These are phyloP conservation scores for Charina bottae DNA, from an alignment of 2,113 vertebrate genomes.

Conservation along the genomic window DNA sequence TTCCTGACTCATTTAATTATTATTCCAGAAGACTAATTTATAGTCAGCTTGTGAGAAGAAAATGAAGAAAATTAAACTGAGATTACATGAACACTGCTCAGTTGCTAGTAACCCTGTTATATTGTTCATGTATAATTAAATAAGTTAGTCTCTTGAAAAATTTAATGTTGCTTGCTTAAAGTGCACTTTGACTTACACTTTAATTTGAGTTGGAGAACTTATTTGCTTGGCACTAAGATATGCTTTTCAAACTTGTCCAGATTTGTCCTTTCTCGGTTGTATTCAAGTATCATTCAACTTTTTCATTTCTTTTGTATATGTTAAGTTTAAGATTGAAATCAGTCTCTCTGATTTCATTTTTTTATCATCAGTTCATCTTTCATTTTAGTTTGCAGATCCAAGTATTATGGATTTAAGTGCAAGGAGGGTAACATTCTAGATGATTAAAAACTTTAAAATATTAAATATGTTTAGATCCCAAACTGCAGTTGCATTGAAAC, in stretches of 20 bases:
- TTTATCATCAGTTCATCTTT: not conserved
- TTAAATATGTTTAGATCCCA: not conserved
- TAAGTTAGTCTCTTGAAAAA: slow-evolving; percentile 2
- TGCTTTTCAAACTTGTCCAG: not conserved
- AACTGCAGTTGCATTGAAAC: not conserved
- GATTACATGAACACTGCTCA: slow-evolving; percentile 28
- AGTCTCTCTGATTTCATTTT: not conserved
- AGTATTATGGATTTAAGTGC: not conserved
- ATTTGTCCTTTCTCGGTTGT: not conserved
- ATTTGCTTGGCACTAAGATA: not conserved
- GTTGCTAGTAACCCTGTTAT: slow-evolving; percentile 23
- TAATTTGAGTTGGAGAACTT: not conserved
- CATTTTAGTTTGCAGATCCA: not conserved
- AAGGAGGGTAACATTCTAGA: not conserved
- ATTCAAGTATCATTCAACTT: not conserved
- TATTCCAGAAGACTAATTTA: slow-evolving; percentile 24
- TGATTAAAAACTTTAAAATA: not conserved
- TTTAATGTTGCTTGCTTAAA: not conserved
- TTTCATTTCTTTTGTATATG: not conserved
- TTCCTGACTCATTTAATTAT: slow-evolving; percentile 49
- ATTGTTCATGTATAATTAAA: slow-evolving; percentile 52
- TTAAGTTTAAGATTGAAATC: not conserved
- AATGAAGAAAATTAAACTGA: slow-evolving; percentile 41
- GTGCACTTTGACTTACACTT: not conserved
- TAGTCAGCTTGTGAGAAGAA: slow-evolving; percentile 31